Percentiles rank a stretch among this genome's conserved stretches.
Evolutionary conservation across 2,113 vertebrate species (phyloP).

Genomic region (Microtus ochrogaster): DNA sequence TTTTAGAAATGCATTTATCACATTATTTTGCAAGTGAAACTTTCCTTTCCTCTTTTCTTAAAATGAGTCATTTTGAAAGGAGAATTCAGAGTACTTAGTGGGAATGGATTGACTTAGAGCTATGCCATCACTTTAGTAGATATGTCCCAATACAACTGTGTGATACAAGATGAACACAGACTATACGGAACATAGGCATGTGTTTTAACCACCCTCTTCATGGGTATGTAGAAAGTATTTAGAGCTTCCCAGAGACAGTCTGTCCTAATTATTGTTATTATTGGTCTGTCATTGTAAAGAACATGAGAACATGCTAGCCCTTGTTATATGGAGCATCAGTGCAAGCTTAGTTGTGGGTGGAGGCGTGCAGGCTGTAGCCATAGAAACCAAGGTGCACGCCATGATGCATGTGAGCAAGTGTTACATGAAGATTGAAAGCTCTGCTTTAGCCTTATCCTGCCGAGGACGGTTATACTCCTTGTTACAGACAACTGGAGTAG

Average conservation of each 20-base stretch:
- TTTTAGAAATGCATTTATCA: constrained; percentile 4
- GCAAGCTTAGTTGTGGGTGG: neutral
- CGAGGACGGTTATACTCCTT: neutral
- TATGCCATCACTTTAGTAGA: neutral
- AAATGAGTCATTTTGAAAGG: neutral
- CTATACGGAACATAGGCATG: neutral
- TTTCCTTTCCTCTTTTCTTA: neutral
- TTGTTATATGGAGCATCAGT: neutral
- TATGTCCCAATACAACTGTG: neutral
- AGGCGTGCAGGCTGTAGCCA: neutral
- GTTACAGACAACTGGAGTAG: neutral
- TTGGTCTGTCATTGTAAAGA: neutral
- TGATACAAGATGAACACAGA: neutral
- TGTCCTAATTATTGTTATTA: neutral
- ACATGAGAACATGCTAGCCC: neutral
- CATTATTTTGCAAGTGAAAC: neutral
- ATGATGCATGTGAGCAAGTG: neutral
- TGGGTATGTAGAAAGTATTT: constrained; percentile 12
- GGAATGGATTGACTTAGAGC: neutral
- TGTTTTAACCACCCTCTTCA: neutral
- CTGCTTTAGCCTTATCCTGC: neutral
- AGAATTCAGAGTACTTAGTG: neutral
- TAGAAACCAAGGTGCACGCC: neutral
- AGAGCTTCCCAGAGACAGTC: neutral
- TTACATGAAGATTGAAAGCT: neutral